Conservation (phyloP, 2,888 invertebrate species). For the Megamerina dolium region DNA sequence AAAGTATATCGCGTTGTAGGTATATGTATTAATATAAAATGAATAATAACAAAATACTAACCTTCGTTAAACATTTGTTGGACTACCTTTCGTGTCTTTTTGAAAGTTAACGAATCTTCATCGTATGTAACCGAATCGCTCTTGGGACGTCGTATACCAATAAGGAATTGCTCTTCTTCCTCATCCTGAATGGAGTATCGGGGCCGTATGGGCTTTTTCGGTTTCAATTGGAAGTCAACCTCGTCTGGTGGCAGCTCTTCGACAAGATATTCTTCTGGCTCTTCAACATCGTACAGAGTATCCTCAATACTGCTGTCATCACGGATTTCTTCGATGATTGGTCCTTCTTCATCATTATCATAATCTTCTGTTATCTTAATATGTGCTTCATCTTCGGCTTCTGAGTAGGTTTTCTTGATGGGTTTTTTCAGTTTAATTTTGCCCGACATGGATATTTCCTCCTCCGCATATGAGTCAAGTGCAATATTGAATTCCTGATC, state of each 20-base stretch:
- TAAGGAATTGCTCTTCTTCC: conserved; percentile 54
- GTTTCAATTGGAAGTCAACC: conserved; percentile 50
- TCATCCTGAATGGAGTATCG: conserved; percentile 55
- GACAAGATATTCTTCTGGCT: conserved; percentile 53
- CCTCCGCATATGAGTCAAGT: conserved; percentile 78
- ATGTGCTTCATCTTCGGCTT: conserved; percentile 71
- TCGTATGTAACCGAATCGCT: conserved; percentile 52
- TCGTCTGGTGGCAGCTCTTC: conserved; percentile 53
- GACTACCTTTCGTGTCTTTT: conserved; percentile 63
- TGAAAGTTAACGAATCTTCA: conserved; percentile 64
- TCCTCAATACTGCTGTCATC: conserved; percentile 56
- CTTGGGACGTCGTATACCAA: conserved; percentile 52
- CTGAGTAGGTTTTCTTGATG: conserved; percentile 66
- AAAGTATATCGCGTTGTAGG: too few species aligned
- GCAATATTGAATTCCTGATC: conserved; percentile 87
- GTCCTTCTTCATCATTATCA: conserved; percentile 55
- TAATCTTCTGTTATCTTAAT: conserved; percentile 61
- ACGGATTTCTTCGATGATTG: conserved; percentile 58
- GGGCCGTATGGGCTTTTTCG: conserved; percentile 49
- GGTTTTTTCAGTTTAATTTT: conserved; percentile 73
- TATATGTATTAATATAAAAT: too few species aligned
- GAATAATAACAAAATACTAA: too few species aligned
- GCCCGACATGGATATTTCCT: conserved; percentile 80
- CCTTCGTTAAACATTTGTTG: conserved; percentile 55
- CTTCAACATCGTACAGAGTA: conserved; percentile 52